Percentiles rank a stretch among this genome's conserved stretches.
phyloP scores from a whole-genome alignment of 1,140 invertebrate species.

The Batillaria attramentaria region DNA sequence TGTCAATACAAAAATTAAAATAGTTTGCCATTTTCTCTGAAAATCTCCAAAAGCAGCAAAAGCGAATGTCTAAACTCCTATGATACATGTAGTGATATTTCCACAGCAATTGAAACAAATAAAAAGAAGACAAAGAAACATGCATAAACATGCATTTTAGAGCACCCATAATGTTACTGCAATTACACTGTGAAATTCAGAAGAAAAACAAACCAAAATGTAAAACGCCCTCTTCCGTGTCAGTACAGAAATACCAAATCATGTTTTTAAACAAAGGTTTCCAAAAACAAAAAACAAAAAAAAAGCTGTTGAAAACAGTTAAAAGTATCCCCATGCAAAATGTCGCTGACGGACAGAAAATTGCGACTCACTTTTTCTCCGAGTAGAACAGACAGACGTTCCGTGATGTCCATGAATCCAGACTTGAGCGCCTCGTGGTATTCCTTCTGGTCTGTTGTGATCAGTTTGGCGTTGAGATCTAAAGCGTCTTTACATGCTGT shows the following conservation, averaged over 20 bases:
- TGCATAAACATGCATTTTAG: neutral
- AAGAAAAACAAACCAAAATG: neutral
- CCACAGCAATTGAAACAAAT: no score
- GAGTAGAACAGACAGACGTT: constrained; percentile 76
- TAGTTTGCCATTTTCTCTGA: no score
- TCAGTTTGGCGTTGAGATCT: constrained; percentile 88
- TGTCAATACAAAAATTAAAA: no score
- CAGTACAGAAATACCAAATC: neutral
- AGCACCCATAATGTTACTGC: neutral
- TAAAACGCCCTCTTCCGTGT: neutral
- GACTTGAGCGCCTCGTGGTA: constrained; percentile 89
- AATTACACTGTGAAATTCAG: neutral
- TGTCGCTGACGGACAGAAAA: neutral
- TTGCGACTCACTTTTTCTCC: constrained; percentile 65
- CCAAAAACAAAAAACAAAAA: neutral
- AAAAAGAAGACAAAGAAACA: neutral
- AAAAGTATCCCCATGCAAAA: neutral
- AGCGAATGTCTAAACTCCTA: no score
- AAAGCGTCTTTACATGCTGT: constrained; percentile 88
- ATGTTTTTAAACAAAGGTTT: no score
- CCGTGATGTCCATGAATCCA: constrained; percentile 89
- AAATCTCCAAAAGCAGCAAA: no score
- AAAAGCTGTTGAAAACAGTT: neutral
- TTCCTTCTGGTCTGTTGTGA: constrained; percentile 87
- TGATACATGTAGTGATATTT: no score